Evolutionary conservation across 2,888 invertebrate species (phyloP).

Genomic region (Mechanitis mazaeus): DNA sequence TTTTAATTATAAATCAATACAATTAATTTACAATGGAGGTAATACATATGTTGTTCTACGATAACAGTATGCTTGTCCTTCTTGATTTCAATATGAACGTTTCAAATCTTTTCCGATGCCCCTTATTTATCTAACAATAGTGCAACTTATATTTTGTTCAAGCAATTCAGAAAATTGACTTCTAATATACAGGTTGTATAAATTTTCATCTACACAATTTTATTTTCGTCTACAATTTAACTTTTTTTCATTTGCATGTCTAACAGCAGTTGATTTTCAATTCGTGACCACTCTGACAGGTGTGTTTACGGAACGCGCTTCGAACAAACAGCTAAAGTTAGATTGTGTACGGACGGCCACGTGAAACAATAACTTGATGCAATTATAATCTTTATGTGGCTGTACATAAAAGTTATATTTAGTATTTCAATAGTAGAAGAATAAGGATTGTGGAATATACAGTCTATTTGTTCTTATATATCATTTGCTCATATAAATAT

Average conservation of each 20-base stretch:
- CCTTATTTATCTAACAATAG: too few relatives aligned
- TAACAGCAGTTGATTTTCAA: constrained; percentile 55
- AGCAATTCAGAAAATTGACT: neutral
- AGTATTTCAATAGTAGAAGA: too few relatives aligned
- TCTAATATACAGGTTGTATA: constrained; percentile 6
- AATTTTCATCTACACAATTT: neutral
- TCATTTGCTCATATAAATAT: too few relatives aligned
- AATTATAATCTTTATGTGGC: constrained; percentile 11
- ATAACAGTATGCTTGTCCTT: too few relatives aligned
- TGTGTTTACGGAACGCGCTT: constrained; percentile 55
- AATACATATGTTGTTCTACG: too few relatives aligned
- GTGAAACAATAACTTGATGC: constrained; percentile 10
- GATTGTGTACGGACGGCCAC: constrained; percentile 38
- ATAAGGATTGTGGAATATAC: too few relatives aligned
- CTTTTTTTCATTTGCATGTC: constrained; percentile 49
- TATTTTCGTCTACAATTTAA: constrained; percentile 5
- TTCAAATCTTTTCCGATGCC: too few relatives aligned
- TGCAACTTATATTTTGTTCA: constrained; percentile 11
- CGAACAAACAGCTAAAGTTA: constrained; percentile 55
- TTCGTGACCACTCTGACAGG: constrained; percentile 61
- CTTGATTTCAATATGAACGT: too few relatives aligned
- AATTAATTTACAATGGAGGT: too few relatives aligned
- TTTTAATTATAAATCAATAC: too few relatives aligned
- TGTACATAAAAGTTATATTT: constrained; percentile 10
- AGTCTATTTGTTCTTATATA: too few relatives aligned